Evolutionary conservation across 2,797 vertebrate species (phyloP).

Genomic region (Xyrichtys novacula): DNA sequence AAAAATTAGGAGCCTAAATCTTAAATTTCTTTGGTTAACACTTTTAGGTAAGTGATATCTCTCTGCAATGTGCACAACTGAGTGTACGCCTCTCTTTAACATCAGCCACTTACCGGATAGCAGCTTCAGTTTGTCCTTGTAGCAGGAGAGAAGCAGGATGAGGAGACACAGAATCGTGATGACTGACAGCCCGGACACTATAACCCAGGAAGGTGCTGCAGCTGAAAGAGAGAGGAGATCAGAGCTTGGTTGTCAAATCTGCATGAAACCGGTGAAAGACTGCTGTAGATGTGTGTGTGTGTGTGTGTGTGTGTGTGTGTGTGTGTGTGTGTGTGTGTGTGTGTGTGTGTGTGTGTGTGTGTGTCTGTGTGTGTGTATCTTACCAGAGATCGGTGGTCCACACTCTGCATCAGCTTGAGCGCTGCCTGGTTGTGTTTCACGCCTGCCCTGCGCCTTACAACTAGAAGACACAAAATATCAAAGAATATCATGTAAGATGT

Average conservation of each 20-base stretch:
- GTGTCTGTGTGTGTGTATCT: constrained; percentile 10
- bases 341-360: no score
- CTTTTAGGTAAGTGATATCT: no score
- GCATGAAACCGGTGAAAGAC: no score
- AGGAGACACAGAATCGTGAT: constrained; percentile 82
- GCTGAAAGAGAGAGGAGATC: constrained; percentile 57
- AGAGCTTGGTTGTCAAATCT: constrained; percentile 8
- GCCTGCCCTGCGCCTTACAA: constrained; percentile 88
- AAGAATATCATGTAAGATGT: no score
- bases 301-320: no score
- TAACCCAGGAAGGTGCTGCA: constrained; percentile 75
- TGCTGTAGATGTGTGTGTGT: no score
- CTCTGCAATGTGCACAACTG: no score
- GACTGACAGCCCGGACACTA: constrained; percentile 82
- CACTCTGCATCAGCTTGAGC: constrained; percentile 87
- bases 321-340: no score
- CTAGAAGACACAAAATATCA: constrained; percentile 73
- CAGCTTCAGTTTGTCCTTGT: constrained; percentile 86
- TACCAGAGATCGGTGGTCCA: constrained; percentile 72
- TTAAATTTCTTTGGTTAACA: no score
- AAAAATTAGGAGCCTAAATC: not conserved
- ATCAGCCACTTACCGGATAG: constrained; percentile 77
- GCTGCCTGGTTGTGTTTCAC: constrained; percentile 83
- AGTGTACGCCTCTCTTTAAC: no score
- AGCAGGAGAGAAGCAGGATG: constrained; percentile 85